Percentiles rank a stretch among this genome's conserved stretches.
These are phyloP conservation scores for Ovis aries DNA, from an alignment of 2,113 vertebrate genomes.

Conservation along the genomic window DNA sequence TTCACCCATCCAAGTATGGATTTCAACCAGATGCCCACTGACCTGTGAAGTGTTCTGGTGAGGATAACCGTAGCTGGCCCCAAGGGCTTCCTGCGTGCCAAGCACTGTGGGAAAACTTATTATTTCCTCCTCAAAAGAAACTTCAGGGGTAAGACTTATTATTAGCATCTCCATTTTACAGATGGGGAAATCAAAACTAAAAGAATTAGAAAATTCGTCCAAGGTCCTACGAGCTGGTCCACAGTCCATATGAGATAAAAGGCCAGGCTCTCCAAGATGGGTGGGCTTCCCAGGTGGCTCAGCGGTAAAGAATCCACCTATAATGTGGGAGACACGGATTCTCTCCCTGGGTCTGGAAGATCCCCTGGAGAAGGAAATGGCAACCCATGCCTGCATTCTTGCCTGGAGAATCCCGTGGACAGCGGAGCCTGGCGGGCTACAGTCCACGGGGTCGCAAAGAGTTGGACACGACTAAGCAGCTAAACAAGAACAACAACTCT, in stretches of 20 bases:
- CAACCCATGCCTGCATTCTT: background rate
- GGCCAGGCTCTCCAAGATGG: background rate
- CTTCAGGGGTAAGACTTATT: background rate
- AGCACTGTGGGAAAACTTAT: background rate
- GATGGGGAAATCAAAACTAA: background rate
- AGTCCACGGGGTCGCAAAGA: background rate
- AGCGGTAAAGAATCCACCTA: background rate
- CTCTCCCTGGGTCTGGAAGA: background rate
- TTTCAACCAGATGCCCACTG: background rate
- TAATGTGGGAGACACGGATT: background rate
- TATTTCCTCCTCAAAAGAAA: background rate
- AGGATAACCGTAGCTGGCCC: no score
- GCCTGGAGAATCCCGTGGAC: background rate
- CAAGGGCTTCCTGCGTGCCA: background rate
- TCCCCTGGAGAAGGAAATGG: background rate
- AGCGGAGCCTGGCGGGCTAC: background rate
- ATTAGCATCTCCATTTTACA: background rate
- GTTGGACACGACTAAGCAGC: rapidly evolving
- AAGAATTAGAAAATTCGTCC: background rate
- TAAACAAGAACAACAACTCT: background rate
- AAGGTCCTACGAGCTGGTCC: background rate
- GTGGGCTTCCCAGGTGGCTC: background rate
- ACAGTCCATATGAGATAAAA: background rate
- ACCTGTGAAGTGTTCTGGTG: background rate
- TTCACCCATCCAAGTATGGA: background rate